A percentile compares a stretch with the other conserved stretches of the same genome.
These are phyloP conservation scores for Chrysolina haemoptera DNA, from an alignment of 2,888 invertebrate species.

Conservation along the genomic window DNA sequence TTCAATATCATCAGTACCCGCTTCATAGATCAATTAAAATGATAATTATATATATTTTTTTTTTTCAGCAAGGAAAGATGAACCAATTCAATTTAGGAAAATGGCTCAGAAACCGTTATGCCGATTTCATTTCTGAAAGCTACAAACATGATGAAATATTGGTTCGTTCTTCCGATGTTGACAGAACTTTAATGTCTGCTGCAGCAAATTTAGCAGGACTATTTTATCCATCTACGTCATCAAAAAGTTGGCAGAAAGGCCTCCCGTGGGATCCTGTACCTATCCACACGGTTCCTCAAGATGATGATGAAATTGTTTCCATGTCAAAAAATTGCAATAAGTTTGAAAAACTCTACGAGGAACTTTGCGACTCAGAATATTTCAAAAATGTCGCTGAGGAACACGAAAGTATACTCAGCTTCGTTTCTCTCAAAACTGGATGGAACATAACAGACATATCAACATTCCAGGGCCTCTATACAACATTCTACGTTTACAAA, in stretches of 20 bases:
- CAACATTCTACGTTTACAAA: slow-evolving; percentile 37
- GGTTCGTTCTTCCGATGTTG: slow-evolving; percentile 86
- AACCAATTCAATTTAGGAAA: slow-evolving; percentile 37
- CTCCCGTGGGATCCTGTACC: slow-evolving; percentile 81
- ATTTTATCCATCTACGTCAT: slow-evolving; percentile 74
- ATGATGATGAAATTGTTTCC: slow-evolving; percentile 60
- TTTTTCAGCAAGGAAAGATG: slow-evolving; percentile 38
- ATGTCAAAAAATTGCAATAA: slow-evolving; percentile 70
- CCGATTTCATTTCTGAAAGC: slow-evolving; percentile 72
- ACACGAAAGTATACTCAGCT: slow-evolving; percentile 14
- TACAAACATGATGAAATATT: slow-evolving; percentile 74
- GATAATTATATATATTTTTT: no score
- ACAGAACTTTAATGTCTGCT: slow-evolving; percentile 91
- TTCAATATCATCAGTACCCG: no score
- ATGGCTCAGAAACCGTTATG: slow-evolving; percentile 69
- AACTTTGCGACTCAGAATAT: slow-evolving; percentile 22
- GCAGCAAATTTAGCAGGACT: slow-evolving; percentile 84
- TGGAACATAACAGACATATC: slow-evolving; percentile 36
- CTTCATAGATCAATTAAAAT: no score
- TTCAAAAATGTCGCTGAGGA: slow-evolving; percentile 34
- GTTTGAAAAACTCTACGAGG: slow-evolving; percentile 28
- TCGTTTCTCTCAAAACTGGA: slow-evolving; percentile 35
- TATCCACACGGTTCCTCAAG: slow-evolving; percentile 73
- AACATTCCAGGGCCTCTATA: slow-evolving; percentile 22
- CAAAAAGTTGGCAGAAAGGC: slow-evolving; percentile 73